Conservation (phyloP, 2,888 invertebrate species). For the Aquatica leii region DNA sequence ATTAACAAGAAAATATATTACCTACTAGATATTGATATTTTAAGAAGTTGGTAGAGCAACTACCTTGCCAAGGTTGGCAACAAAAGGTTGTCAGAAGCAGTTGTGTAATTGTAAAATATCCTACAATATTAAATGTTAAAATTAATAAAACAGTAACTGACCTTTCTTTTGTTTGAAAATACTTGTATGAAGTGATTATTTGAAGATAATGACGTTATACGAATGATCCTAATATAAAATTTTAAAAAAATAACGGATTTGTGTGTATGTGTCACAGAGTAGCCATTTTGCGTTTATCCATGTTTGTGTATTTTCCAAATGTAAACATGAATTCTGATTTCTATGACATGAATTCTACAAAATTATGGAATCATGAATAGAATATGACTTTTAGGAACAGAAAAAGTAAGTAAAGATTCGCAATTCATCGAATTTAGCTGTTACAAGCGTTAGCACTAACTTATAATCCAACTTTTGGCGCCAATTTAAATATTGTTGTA, state of each 20-base stretch:
- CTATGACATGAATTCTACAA: neutral
- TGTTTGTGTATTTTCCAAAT: slow-evolving; percentile 50
- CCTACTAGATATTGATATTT: too few relatives aligned
- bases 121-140: neutral
- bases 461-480: slow-evolving; percentile 10
- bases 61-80: slow-evolving; percentile 2
- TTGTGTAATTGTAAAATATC: slow-evolving; percentile 17
- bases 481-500: slow-evolving; percentile 6
- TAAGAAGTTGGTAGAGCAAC: too few relatives aligned
- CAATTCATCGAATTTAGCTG: too few relatives aligned
- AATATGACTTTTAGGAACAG: slow-evolving; percentile 18
- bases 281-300: slow-evolving; percentile 57
- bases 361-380: slow-evolving; percentile 23
- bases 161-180: neutral
- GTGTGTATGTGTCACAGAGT: slow-evolving; percentile 53
- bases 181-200: neutral
- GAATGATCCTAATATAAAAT: neutral
- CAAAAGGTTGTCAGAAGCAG: slow-evolving; percentile 12
- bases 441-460: too few relatives aligned
- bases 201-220: neutral
- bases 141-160: too few relatives aligned
- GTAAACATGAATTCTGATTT: slow-evolving; percentile 57
- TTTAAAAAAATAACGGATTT: slow-evolving; percentile 28
- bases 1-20: too few relatives aligned
- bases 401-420: slow-evolving; percentile 19